Evolutionary conservation across 2,888 invertebrate species (phyloP).

Genomic region (Pachydiplax longipennis): DNA sequence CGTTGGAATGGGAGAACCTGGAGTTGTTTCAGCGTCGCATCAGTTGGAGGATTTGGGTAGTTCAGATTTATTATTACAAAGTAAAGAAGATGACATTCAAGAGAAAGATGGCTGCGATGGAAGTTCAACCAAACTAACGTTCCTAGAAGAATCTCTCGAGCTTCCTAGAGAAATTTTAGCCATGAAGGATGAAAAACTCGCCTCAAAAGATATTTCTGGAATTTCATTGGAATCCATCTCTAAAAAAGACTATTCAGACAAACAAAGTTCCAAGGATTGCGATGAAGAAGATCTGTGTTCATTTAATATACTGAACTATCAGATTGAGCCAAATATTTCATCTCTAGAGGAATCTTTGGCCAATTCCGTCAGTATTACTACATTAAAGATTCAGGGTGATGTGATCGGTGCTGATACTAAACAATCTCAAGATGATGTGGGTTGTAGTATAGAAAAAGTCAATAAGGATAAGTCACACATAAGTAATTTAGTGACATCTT

Average conservation of each 20-base stretch:
- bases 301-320: conserved; percentile 23
- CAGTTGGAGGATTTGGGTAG: not conserved
- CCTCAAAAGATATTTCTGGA: not conserved
- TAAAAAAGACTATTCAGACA: not conserved
- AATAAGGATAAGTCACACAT: not conserved
- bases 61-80: conserved; percentile 11
- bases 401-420: not conserved
- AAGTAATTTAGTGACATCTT: not conserved
- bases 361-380: not conserved
- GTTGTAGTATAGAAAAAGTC: not conserved
- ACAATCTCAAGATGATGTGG: not conserved
- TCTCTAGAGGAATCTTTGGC: conserved; percentile 2
- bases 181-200: not conserved
- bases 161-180: conserved; percentile 4
- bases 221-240: not conserved
- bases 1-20: not conserved
- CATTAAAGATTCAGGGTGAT: not conserved
- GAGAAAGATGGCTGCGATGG: conserved; percentile 13
- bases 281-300: conserved; percentile 14
- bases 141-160: conserved; percentile 25
- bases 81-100: conserved; percentile 7
- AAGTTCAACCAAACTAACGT: not conserved
- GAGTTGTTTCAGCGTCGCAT: not conserved
- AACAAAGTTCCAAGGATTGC: not conserved
- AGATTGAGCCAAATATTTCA: not conserved